phyloP scores from a whole-genome alignment of 2,888 invertebrate genomes.

The Lydus trimaculatus region DNA sequence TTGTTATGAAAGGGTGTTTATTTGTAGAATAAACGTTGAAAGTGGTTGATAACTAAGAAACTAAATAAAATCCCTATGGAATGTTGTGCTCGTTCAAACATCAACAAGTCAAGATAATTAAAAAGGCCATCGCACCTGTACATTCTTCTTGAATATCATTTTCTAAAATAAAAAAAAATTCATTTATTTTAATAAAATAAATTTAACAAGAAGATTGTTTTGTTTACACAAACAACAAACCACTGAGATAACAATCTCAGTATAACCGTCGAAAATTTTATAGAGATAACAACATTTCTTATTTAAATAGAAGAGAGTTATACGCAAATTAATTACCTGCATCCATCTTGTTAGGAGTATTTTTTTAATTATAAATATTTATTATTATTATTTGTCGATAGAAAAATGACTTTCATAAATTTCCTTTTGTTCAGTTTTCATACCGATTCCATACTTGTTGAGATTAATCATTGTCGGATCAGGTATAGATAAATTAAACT shows the following conservation, averaged over 20 bases:
- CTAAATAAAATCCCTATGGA: slow-evolving; percentile 4
- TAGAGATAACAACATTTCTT: neutral
- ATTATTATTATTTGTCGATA: neutral
- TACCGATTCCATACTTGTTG: neutral
- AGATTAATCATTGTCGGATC: neutral
- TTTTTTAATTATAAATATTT: too few species aligned
- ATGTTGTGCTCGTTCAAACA: neutral
- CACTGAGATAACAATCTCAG: slow-evolving; percentile 10
- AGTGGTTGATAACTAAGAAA: neutral
- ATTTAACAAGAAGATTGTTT: neutral
- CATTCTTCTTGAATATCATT: slow-evolving; percentile 15
- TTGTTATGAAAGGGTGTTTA: neutral
- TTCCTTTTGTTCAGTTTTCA: neutral
- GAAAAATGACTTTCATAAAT: neutral
- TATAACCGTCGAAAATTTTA: neutral
- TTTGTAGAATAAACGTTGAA: neutral
- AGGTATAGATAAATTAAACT: neutral
- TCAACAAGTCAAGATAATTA: slow-evolving; percentile 9
- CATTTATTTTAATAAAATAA: slow-evolving; percentile 16
- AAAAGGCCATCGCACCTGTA: slow-evolving; percentile 24
- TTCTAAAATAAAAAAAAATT: neutral
- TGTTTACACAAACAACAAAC: slow-evolving; percentile 21
- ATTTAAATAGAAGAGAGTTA: neutral
- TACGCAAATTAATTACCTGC: neutral
- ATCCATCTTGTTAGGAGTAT: neutral